Conservation (phyloP, 2,797 vertebrate species). For the Microcaecilia unicolor region DNA sequence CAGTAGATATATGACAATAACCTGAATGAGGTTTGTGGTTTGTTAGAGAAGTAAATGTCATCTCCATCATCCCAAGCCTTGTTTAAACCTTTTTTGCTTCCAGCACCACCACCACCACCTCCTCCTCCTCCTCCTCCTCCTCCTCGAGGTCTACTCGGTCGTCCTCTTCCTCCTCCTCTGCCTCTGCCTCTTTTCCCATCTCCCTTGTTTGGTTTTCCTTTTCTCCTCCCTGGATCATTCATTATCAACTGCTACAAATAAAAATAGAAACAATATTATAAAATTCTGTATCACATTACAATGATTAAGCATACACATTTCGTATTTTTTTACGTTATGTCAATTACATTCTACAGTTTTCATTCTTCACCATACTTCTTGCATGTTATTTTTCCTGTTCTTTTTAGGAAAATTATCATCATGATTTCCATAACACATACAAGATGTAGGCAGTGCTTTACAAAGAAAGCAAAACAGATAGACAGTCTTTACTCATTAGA, state of each 20-base stretch:
- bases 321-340: no score
- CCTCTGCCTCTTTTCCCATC: conserved; percentile 33
- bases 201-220: conserved; percentile 54
- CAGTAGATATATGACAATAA: conserved; percentile 27
- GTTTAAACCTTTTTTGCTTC: conserved; percentile 63
- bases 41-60: conserved; percentile 75
- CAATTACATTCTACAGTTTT: no score
- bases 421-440: no score
- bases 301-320: no score
- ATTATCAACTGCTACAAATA: conserved; percentile 37
- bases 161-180: conserved; percentile 26
- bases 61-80: conserved; percentile 76
- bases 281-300: not conserved
- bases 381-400: no score
- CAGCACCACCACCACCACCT: conserved; percentile 46
- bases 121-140: conserved; percentile 28
- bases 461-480: no score
- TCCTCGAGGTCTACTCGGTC: conserved; percentile 21
- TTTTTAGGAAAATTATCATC: no score
- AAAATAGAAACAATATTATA: not conserved
- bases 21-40: conserved; percentile 53
- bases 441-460: no score
- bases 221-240: conserved; percentile 47
- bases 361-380: no score
- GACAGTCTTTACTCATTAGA: no score